A percentile compares a stretch with the other conserved stretches of the same genome.
phyloP scores from a whole-genome alignment of 2,113 vertebrate species.

The Neodon shergylaensis region DNA sequence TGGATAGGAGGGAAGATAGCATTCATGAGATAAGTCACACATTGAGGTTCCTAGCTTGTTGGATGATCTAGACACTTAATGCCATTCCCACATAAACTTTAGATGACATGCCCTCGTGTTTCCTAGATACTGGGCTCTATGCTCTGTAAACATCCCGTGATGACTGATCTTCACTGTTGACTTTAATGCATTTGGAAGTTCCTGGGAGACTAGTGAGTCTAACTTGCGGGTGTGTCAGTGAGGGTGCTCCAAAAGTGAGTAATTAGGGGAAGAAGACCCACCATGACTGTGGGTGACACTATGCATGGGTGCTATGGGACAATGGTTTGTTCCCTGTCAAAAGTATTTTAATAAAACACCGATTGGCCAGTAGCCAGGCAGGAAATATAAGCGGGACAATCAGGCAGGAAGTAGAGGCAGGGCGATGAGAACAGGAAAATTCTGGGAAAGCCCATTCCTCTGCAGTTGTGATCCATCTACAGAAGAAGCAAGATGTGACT shows the following conservation, averaged over 20 bases:
- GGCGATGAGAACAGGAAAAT: too few species aligned
- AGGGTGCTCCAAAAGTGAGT: background rate
- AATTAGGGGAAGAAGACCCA: background rate
- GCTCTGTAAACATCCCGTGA: background rate
- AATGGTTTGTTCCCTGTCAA: too few species aligned
- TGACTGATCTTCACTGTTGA: background rate
- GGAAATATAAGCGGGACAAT: too few species aligned
- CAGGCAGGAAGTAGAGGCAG: too few species aligned
- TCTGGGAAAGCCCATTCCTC: too few species aligned
- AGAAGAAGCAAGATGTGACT: too few species aligned
- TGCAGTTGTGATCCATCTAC: too few species aligned
- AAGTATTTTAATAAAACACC: too few species aligned
- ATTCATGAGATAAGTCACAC: background rate
- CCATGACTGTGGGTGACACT: background rate
- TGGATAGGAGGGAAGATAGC: background rate
- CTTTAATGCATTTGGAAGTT: background rate
- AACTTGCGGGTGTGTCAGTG: background rate
- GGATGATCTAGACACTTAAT: background rate
- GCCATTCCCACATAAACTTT: accelerated
- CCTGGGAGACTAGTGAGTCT: background rate
- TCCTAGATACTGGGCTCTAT: background rate
- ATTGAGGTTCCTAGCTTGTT: too few species aligned
- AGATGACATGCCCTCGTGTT: accelerated
- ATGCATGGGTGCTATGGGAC: background rate
- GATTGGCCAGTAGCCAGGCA: too few species aligned